Conservation (phyloP, 2,797 vertebrate species). For the Chaunax sp. region DNA sequence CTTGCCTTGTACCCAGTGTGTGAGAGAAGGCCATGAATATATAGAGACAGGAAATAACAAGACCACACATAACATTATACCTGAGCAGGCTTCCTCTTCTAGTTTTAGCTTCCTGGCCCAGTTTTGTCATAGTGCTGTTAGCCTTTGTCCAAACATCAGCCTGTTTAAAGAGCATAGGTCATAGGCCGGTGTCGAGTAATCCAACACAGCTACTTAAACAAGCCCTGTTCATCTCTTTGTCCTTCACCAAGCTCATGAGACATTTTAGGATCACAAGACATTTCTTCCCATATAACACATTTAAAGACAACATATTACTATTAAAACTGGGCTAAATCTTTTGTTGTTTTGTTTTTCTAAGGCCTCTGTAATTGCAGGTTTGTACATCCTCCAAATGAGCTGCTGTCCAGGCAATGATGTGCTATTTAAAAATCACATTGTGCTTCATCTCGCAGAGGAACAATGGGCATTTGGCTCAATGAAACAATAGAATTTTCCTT, state of each 20-base stretch:
- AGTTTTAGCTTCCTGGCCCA: slow-evolving; percentile 42
- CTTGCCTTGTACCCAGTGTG: slow-evolving; percentile 27
- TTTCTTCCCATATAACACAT: slow-evolving; percentile 1
- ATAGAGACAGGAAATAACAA: slow-evolving; percentile 14
- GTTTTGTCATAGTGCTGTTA: slow-evolving; percentile 48
- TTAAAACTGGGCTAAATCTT: slow-evolving; percentile 12
- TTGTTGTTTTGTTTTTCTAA: slow-evolving; percentile 23
- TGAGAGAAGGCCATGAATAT: slow-evolving; percentile 10
- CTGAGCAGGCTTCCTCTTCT: slow-evolving; percentile 18
- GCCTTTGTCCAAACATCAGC: slow-evolving; percentile 37
- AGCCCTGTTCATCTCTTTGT: slow-evolving; percentile 3
- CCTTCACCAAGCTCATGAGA: not conserved
- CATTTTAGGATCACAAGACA: slow-evolving; percentile 15
- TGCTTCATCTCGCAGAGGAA: slow-evolving; percentile 34
- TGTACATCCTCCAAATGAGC: slow-evolving; percentile 37
- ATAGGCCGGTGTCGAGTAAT: slow-evolving; percentile 23
- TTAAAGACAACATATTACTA: slow-evolving; percentile 10
- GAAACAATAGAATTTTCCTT: slow-evolving; percentile 19
- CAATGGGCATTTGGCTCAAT: slow-evolving; percentile 33
- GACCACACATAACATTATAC: slow-evolving; percentile 39
- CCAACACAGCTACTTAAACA: slow-evolving; percentile 18
- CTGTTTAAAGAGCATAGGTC: slow-evolving; percentile 44
- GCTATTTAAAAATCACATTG: slow-evolving; percentile 25
- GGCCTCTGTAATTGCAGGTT: slow-evolving; percentile 38
- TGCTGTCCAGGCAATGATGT: slow-evolving; percentile 21